Evolutionary conservation across 2,113 vertebrate genomes (phyloP).

Genomic region (Anser cygnoides): DNA sequence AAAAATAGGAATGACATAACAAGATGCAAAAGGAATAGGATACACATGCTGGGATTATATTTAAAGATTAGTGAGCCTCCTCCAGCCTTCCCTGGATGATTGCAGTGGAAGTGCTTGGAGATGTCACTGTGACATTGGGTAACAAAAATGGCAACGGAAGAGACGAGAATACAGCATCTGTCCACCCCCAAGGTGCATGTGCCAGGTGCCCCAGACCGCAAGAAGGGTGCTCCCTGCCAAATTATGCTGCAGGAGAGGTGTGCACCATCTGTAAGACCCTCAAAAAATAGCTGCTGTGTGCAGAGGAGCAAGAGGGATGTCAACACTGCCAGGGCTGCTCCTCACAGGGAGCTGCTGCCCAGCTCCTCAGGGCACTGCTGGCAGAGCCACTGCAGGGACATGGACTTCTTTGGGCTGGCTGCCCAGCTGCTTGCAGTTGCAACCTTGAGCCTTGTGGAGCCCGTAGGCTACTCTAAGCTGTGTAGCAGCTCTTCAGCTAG

Average conservation of each 20-base stretch:
- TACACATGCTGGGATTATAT: not conserved
- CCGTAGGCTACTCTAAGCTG: not conserved
- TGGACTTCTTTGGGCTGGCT: not conserved
- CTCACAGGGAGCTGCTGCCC: not conserved
- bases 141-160: not conserved
- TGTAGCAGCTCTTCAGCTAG: not conserved
- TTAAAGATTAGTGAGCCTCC: not conserved
- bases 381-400: not conserved
- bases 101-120: not conserved
- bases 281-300: not conserved
- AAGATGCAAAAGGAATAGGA: not conserved
- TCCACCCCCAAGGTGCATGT: rapidly evolving
- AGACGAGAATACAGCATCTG: not conserved
- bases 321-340: not conserved
- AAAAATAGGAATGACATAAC: not conserved
- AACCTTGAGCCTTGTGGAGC: not conserved
- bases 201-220: not conserved
- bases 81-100: not conserved
- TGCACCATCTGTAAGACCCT: rapidly evolving
- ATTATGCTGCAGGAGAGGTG: not conserved
- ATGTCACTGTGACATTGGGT: rapidly evolving
- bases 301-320: not conserved
- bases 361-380: not conserved
- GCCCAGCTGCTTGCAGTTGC: not conserved
- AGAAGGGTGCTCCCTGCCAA: not conserved